phyloP scores from a whole-genome alignment of 2,797 vertebrate species.

The Amblyraja radiata region DNA sequence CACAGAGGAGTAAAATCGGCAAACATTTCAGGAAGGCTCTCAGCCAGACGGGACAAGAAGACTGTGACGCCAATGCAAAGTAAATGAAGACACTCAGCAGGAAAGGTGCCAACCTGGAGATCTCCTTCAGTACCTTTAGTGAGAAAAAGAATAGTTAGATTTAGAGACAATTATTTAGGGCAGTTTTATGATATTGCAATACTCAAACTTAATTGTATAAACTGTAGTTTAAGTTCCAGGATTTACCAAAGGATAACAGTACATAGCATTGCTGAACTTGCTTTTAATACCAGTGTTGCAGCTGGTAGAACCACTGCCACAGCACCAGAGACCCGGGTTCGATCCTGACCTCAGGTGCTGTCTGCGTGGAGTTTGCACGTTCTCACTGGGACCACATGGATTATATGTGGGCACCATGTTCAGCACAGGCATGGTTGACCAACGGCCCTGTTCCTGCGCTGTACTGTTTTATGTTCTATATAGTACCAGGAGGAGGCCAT shows the following conservation, averaged over 20 bases:
- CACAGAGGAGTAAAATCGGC: conserved; percentile 14
- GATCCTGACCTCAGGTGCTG: too few relatives aligned
- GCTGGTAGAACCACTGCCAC: too few relatives aligned
- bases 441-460: too few relatives aligned
- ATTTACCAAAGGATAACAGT: neutral
- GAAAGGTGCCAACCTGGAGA: neutral
- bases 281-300: too few relatives aligned
- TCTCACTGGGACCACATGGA: too few relatives aligned
- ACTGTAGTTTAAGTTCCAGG: too few relatives aligned
- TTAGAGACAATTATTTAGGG: neutral
- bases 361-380: too few relatives aligned
- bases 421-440: too few relatives aligned
- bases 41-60: conserved; percentile 14
- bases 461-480: too few relatives aligned
- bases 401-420: too few relatives aligned
- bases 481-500: too few relatives aligned
- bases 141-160: neutral
- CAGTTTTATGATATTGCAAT: neutral
- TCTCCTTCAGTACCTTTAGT: neutral
- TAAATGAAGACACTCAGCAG: conserved; percentile 3
- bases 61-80: neutral
- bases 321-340: too few relatives aligned
- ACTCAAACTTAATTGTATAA: neutral
- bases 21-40: conserved; percentile 6
- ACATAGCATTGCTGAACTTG: neutral